Evolutionary conservation across 2,113 vertebrate genomes (phyloP), one percentile per base, ranked within the genome.

Genomic region (Cricetomys ansorgei): DNA sequence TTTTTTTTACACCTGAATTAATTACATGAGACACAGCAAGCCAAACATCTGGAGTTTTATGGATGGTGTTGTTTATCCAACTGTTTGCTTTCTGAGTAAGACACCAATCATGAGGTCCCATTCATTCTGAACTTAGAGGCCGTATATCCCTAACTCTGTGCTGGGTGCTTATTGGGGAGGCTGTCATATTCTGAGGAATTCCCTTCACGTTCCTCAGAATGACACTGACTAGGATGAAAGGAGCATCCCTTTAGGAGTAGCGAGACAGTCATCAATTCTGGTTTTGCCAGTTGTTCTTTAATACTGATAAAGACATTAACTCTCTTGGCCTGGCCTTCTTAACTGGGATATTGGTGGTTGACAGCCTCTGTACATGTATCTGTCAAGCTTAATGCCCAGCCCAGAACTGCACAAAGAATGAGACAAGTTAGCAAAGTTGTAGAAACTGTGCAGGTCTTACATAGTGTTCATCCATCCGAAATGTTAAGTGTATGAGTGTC

Each of bases 1-100:
- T n/a, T n/a, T n/a, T n/a, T n/a, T n/a, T n/a, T n/a, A n/a, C n/a
- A 96, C 84, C 48, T 95, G 91, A 92, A 96, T 91, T 94, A 95
- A 93, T 95, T 95, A 59, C 72, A 55, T 72, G 87, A 96, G 94
- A 88, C 91, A 65, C 79, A 53, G 94, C 16, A 77, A 95, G 90
- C 70, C 88, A 92, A 89, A 95, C 92, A 95, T 95, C 94, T 97
- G 94, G 84, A 69, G 34, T 90, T 96, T 90, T 88, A 92, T 94
- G 95, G 27, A 17, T 65, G 37, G 80, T 89, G 88, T 75, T 10
- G 0, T 92, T 93, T 85, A 88, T 93, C 88, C 91, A 96, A 55
- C 75, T 94, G 23, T 97, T 93, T 93, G 50, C 48, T 94, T 94
- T 92, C 81, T 34, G 67, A 94, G 57, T 76, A 72, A 93, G 86